Conservation (phyloP, 2,113 vertebrate genomes). For the Nymphicus hollandicus region DNA sequence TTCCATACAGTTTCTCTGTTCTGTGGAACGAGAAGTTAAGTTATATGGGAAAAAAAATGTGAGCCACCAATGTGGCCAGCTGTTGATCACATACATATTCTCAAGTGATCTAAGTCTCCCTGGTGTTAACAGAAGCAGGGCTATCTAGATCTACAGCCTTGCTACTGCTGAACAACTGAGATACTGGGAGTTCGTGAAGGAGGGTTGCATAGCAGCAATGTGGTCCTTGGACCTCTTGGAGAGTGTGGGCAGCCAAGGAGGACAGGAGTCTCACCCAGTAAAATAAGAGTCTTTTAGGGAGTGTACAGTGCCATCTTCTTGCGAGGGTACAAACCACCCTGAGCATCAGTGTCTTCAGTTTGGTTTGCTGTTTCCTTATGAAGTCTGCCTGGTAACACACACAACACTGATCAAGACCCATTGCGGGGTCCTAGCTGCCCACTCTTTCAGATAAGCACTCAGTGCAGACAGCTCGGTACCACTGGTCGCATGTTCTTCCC, state of each 20-base stretch:
- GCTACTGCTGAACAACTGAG: not conserved
- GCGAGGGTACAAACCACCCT: not conserved
- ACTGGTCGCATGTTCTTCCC: fast-evolving
- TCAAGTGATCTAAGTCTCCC: not conserved
- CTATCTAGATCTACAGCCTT: not conserved
- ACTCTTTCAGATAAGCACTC: not conserved
- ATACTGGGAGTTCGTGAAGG: not conserved
- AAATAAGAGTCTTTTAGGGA: not conserved
- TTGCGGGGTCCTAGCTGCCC: not conserved
- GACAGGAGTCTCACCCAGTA: not conserved
- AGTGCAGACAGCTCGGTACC: fast-evolving
- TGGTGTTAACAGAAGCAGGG: not conserved
- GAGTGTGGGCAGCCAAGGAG: not conserved
- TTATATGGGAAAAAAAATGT: not conserved
- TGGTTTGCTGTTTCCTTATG: not conserved
- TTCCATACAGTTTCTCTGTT: slow-evolving; percentile 3
- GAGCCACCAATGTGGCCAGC: not conserved
- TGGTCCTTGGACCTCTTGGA: not conserved
- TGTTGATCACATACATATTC: not conserved
- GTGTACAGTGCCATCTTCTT: not conserved
- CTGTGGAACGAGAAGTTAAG: slow-evolving; percentile 19
- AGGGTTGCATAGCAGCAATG: not conserved
- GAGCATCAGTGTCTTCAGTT: not conserved
- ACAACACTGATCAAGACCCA: not conserved
- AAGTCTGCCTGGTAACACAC: not conserved